A percentile compares a stretch with the other conserved stretches of the same genome.
Conservation (phyloP, 2,113 vertebrate genomes). For the Chamaea fasciata region DNA sequence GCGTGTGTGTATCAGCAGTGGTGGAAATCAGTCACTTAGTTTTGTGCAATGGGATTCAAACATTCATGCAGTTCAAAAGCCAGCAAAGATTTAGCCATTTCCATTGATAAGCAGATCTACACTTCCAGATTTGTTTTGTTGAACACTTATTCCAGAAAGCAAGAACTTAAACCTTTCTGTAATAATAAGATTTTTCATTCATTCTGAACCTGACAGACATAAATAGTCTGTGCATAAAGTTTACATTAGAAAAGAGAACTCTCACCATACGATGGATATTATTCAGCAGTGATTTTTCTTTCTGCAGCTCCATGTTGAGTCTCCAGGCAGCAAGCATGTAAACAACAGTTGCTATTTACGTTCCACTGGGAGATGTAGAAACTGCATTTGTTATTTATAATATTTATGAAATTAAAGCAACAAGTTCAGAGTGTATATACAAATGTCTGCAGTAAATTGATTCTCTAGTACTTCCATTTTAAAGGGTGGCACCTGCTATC, state of each 20-base stretch:
- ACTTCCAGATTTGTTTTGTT: background rate
- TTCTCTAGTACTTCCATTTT: background rate
- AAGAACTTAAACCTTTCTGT: background rate
- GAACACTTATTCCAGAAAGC: background rate
- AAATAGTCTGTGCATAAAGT: background rate
- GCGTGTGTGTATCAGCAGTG: no score
- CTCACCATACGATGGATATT: background rate
- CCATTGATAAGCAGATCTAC: background rate
- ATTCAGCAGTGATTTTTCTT: background rate
- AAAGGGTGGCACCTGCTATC: background rate
- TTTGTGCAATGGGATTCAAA: background rate
- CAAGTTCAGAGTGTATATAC: background rate
- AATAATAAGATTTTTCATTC: background rate
- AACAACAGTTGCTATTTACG: conserved; percentile 26
- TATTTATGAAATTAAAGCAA: background rate
- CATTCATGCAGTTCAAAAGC: accelerated
- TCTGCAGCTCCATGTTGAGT: background rate
- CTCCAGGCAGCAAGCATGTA: background rate
- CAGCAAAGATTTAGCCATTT: background rate
- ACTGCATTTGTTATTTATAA: background rate
- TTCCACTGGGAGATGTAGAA: background rate
- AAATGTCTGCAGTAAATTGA: background rate
- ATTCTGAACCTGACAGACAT: background rate
- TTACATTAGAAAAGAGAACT: background rate
- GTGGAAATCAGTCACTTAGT: background rate